These are phyloP conservation scores for Verasper variegatus DNA, from an alignment of 2,113 vertebrate species.

Conservation along the genomic window DNA sequence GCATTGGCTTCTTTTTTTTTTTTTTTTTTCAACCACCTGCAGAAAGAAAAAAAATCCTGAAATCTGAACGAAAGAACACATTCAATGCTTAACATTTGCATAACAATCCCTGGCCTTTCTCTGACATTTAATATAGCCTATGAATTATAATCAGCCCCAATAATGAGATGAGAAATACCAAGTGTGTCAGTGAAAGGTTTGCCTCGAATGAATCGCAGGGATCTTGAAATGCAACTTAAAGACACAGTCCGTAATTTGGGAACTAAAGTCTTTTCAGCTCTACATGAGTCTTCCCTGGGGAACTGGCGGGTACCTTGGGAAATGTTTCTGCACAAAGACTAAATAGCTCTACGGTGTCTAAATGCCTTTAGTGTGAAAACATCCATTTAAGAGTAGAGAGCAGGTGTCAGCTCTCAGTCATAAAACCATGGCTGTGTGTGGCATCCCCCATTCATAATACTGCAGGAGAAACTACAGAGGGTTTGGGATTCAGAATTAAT, in stretches of 20 bases:
- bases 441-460: neutral
- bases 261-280: neutral
- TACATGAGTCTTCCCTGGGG: neutral
- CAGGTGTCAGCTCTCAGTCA: conserved; percentile 1
- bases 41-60: conserved; percentile 15
- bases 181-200: conserved; percentile 77
- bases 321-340: neutral
- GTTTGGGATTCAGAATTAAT: neutral
- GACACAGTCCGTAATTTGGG: conserved; percentile 12
- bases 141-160: conserved; percentile 82
- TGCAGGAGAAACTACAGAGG: neutral
- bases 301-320: neutral
- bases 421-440: neutral
- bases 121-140: conserved; percentile 82
- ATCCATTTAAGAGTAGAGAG: neutral
- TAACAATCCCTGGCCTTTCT: conserved; percentile 83
- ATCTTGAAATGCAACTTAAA: conserved; percentile 38
- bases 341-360: neutral
- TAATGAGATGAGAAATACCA: conserved; percentile 81
- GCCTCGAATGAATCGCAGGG: conserved; percentile 68
- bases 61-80: conserved; percentile 71
- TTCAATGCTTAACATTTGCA: conserved; percentile 80
- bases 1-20: conserved; percentile 45
- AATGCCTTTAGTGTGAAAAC: neutral
- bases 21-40: conserved; percentile 27